A percentile compares a stretch with the other conserved stretches of the same genome.
These are phyloP conservation scores for Hyperopisus bebe DNA, from an alignment of 2,113 vertebrate species.

Conservation along the genomic window DNA sequence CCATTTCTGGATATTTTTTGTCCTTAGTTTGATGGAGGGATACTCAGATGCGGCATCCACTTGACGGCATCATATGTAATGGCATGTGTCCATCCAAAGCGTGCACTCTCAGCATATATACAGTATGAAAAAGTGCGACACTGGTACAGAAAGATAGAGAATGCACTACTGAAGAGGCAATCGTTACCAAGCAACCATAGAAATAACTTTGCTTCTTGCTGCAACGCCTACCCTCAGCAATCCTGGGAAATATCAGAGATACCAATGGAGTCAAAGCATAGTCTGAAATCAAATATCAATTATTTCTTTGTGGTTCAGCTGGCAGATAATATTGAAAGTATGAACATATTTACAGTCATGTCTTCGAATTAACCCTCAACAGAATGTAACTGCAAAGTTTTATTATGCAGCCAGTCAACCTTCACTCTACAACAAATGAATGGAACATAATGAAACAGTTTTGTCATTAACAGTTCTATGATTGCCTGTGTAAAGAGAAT, in stretches of 20 bases:
- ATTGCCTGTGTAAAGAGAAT: neutral
- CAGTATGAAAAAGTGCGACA: neutral
- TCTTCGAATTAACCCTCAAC: neutral
- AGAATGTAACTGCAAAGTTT: slow-evolving; percentile 17
- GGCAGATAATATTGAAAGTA: neutral
- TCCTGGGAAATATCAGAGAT: neutral
- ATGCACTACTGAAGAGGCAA: neutral
- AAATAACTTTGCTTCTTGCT: slow-evolving; percentile 23
- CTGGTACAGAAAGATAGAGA: neutral
- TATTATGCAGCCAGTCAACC: neutral
- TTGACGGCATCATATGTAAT: neutral
- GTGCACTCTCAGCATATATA: neutral
- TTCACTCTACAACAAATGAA: neutral
- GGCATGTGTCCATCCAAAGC: neutral
- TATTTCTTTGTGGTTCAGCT: neutral
- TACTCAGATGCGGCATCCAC: slow-evolving; percentile 11
- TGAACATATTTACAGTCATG: neutral
- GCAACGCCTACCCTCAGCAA: slow-evolving; percentile 7
- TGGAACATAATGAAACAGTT: slow-evolving; percentile 30
- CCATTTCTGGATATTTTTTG: neutral
- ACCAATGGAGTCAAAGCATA: slow-evolving; percentile 1
- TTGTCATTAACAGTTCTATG: slow-evolving; percentile 32
- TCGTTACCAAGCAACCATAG: slow-evolving; percentile 35
- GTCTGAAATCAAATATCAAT: slow-evolving; percentile 12
- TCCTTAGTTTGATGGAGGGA: slow-evolving; percentile 1